Evolutionary conservation across 2,797 vertebrate genomes (phyloP).

Genomic region (Sciurus carolinensis): DNA sequence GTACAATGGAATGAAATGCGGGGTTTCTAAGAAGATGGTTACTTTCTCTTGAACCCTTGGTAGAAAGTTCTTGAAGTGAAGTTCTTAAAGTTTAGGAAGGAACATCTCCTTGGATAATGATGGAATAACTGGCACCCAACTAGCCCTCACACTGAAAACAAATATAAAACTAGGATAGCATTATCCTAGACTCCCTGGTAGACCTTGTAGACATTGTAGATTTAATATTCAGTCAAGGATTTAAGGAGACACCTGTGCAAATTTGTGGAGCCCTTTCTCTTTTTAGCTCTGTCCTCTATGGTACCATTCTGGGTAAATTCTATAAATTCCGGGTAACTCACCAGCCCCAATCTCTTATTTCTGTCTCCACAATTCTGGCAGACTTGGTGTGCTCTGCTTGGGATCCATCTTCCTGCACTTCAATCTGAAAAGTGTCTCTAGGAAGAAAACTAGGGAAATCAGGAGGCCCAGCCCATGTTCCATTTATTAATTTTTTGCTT

Average conservation of each 20-base stretch:
- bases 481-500: background rate
- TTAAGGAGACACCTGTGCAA: background rate
- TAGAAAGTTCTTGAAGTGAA: no score
- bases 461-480: background rate
- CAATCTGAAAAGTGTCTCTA: background rate
- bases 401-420: rapidly evolving
- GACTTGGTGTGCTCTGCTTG: rapidly evolving
- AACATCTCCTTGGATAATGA: background rate
- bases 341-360: background rate
- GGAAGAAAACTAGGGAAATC: background rate
- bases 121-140: background rate
- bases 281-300: background rate
- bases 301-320: no score
- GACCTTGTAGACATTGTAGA: background rate
- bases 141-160: background rate
- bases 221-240: background rate
- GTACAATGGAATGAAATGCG: background rate
- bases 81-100: background rate
- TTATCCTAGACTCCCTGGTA: background rate
- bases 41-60: background rate
- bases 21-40: background rate
- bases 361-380: background rate
- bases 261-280: background rate
- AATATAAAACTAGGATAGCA: background rate
- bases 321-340: background rate